Conservation (phyloP, 2,113 vertebrate species). For the Orcinus orca region DNA sequence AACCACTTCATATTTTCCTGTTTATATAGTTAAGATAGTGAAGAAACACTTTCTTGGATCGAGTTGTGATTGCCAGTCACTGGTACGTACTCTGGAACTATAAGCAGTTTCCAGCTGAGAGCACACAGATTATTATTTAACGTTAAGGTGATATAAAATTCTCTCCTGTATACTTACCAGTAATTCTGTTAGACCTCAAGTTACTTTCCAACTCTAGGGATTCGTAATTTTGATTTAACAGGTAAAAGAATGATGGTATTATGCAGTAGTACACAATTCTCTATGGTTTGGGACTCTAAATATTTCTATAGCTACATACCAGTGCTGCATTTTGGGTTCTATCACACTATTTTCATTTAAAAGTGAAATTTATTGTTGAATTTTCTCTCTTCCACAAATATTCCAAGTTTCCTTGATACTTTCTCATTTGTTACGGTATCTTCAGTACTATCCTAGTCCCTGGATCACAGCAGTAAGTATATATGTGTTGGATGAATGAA, state of each 20-base stretch:
- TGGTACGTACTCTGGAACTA: background rate
- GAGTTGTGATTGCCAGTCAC: background rate
- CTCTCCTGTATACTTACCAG: background rate
- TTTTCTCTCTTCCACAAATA: background rate
- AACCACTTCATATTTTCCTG: background rate
- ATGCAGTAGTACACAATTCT: background rate
- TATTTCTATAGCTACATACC: background rate
- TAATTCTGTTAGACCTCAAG: background rate
- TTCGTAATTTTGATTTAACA: background rate
- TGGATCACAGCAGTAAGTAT: background rate
- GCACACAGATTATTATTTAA: constrained; percentile 12
- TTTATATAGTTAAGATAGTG: background rate
- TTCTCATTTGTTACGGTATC: background rate
- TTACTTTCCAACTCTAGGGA: background rate
- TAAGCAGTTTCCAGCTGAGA: background rate
- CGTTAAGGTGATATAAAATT: background rate
- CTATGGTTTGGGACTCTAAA: background rate
- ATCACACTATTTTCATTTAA: background rate
- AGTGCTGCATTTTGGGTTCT: background rate
- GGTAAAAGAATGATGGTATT: background rate
- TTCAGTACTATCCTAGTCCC: background rate
- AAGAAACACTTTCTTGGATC: background rate
- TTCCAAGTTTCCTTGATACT: background rate
- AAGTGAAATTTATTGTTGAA: background rate
- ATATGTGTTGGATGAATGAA: background rate